phyloP scores from a whole-genome alignment of 2,113 vertebrate genomes.

The Dromaius novaehollandiae region DNA sequence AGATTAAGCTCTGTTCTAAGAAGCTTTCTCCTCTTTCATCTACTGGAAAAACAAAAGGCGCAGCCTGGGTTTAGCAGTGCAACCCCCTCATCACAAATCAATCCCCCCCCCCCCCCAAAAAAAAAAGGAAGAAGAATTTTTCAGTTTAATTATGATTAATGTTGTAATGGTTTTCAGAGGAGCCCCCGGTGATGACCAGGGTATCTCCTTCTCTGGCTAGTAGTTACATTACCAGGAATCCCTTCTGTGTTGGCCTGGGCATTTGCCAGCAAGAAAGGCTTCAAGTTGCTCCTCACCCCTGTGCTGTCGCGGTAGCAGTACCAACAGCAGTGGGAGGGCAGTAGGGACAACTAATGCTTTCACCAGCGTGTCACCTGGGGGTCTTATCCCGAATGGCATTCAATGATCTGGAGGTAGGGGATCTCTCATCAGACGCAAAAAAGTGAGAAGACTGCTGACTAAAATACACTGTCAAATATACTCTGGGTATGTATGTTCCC shows the following conservation, averaged over 20 bases:
- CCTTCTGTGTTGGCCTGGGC: rapidly evolving
- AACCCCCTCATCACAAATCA: not conserved
- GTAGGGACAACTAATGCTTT: not conserved
- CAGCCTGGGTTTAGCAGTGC: not conserved
- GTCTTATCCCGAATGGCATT: not conserved
- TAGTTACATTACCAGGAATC: not conserved
- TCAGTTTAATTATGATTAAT: not conserved
- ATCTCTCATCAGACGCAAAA: not conserved
- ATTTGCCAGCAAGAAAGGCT: not conserved
- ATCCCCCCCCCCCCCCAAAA: not conserved
- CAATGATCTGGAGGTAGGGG: not conserved
- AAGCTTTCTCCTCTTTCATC: constrained; percentile 10
- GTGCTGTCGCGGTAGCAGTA: not conserved
- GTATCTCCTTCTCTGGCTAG: not conserved
- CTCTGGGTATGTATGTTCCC: no score
- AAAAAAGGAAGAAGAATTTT: not conserved
- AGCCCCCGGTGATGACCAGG: not conserved
- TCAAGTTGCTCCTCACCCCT: not conserved
- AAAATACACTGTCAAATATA: not conserved
- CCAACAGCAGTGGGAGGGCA: not conserved
- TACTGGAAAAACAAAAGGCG: not conserved
- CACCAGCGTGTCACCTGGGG: not conserved
- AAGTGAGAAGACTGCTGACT: not conserved
- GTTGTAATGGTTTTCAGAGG: not conserved
- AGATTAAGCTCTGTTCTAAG: constrained; percentile 24